A percentile compares a stretch with the other conserved stretches of the same genome.
Evolutionary conservation across 2,888 invertebrate species (phyloP).

Genomic region (Mellilla xanthometata): DNA sequence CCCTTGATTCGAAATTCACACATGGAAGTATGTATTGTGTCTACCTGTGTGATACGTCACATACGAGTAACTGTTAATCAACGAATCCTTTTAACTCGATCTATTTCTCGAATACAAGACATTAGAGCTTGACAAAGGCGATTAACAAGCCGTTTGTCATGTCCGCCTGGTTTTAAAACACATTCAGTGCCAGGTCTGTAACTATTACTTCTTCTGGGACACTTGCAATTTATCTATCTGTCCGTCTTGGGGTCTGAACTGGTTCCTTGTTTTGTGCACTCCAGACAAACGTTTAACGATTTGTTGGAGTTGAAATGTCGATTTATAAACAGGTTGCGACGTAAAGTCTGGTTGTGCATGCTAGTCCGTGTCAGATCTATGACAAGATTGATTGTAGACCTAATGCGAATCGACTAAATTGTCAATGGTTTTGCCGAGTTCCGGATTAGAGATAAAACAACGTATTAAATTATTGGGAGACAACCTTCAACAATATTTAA

Average conservation of each 20-base stretch:
- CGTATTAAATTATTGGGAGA: no score
- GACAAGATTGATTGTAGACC: constrained; percentile 15
- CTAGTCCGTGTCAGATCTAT: constrained; percentile 9
- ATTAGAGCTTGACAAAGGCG: constrained; percentile 60
- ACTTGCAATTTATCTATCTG: constrained; percentile 28
- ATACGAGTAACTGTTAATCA: constrained; percentile 32
- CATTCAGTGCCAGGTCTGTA: constrained; percentile 7
- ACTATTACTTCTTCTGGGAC: constrained; percentile 15
- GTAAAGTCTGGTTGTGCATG: constrained; percentile 12
- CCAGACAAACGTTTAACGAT: constrained; percentile 30
- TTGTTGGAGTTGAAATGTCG: constrained; percentile 29
- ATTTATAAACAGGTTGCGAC: constrained; percentile 20
- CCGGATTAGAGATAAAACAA: not conserved
- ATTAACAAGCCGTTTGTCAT: constrained; percentile 73
- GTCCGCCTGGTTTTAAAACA: constrained; percentile 41
- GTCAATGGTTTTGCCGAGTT: constrained; percentile 1
- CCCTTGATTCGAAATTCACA: constrained; percentile 41
- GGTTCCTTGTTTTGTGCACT: constrained; percentile 30
- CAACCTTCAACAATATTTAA: no score
- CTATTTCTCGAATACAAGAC: constrained; percentile 52
- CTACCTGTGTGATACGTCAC: constrained; percentile 25
- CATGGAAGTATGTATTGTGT: constrained; percentile 1
- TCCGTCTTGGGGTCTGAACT: constrained; percentile 29
- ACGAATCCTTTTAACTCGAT: constrained; percentile 60
- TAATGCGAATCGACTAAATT: constrained; percentile 12